A percentile compares a stretch with the other conserved stretches of the same genome.
Evolutionary conservation across 2,113 vertebrate species (phyloP).

Genomic region (Chauna torquata): DNA sequence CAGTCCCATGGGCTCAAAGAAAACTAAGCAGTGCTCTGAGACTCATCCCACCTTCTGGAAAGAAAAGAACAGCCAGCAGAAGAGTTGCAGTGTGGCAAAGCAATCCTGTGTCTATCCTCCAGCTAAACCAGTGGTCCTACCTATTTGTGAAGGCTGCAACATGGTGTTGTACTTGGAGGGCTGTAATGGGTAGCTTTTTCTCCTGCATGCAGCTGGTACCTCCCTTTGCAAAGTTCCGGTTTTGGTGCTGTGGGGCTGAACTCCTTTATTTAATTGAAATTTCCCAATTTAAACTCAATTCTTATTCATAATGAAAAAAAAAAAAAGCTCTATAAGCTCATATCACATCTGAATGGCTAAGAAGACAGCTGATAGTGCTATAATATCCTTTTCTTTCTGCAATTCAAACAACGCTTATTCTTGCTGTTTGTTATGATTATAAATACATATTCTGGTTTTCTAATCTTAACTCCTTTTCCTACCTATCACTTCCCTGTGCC

Average conservation of each 20-base stretch:
- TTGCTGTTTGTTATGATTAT: background rate
- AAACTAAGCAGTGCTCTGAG: background rate
- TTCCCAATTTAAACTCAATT: background rate
- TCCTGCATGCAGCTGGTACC: background rate
- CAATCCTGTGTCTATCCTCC: background rate
- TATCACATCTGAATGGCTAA: background rate
- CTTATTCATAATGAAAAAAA: background rate
- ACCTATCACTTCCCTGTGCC: background rate
- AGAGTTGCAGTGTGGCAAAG: background rate
- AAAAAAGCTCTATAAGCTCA: background rate
- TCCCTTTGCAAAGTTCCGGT: background rate
- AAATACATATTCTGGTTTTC: background rate
- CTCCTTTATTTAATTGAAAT: background rate
- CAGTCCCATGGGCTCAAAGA: background rate
- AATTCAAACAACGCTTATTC: background rate
- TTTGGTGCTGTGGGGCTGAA: background rate
- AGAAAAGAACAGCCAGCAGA: background rate
- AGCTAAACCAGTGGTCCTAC: background rate
- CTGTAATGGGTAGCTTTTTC: background rate
- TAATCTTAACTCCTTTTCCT: background rate
- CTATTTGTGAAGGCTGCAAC: background rate
- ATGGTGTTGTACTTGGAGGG: background rate
- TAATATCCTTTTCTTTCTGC: background rate
- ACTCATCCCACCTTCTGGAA: background rate
- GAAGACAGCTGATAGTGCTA: background rate